Base-by-base conservation (phyloP, 2,888 invertebrate species). In the Galerucella calmariensis region DNA sequence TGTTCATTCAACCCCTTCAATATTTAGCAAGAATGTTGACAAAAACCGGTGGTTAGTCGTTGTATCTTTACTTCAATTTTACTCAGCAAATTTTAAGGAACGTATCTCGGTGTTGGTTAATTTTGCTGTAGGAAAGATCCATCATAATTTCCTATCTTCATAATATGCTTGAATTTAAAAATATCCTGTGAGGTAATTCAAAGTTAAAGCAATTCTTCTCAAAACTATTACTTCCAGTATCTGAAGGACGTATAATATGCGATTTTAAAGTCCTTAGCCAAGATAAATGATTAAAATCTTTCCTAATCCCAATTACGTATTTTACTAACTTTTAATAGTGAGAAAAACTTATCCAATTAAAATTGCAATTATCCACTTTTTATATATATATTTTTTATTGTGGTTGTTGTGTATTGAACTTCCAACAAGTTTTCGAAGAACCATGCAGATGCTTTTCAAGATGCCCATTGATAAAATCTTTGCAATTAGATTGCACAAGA, bases 401-500 rank as follows among this genome's bases (percentile, higher is more conserved):
- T 69, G 59, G 61, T 69, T 51, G 27, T 16, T 63, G 14, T 12
- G 53, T 20, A 14, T 14, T 62, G n/a, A 58, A 46, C 68, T 59
- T 44, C 56, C 56, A 44, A 68, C 62, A 41, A 16, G 44, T 44
- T 68, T 70, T 53, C 41, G 63, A 70, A 63, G 41, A 70, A 41
- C 48, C 63, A 62, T 61, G 70, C 63, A 70, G 70, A 70, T 70
- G 70, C 53, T 53, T 51, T 63, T 24, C 63, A 53, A 62, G 51
- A 70, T 70, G 14, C 46, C 35, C 46, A 46, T n/a, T 62, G 63
- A 70, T 63, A 63, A 51, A 53, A 70, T 70, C 70, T 70, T 24
- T 20, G 63, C 63, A 70, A 70, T 70, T 70, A 70, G 70, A 70
- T 70, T 27, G 63, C 62, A 53, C 62, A 70, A 70, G 56, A 70